A percentile compares a stretch with the other conserved stretches of the same genome.
Evolutionary conservation across 2,888 invertebrate genomes (phyloP).

Genomic region (Tuta absoluta): DNA sequence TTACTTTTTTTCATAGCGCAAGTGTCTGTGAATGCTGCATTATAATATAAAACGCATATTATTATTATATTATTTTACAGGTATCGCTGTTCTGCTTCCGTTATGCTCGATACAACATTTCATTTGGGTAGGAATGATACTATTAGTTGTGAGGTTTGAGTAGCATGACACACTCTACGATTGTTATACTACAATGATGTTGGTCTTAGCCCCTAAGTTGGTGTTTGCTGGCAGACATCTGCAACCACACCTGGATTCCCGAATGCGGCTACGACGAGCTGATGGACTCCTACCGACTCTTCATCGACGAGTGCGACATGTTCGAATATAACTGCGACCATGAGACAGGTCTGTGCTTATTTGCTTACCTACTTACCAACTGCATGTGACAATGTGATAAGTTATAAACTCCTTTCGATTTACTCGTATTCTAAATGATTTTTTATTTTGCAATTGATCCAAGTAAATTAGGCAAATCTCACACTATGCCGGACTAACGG

Average conservation of each 20-base stretch:
- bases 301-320: slow-evolving; percentile 64
- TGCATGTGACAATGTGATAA: no score
- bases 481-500: no score
- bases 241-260: slow-evolving; percentile 66
- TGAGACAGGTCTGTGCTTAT: slow-evolving; percentile 39
- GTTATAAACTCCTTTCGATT: no score
- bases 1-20: no score
- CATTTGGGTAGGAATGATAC: slow-evolving; percentile 43
- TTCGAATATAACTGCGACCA: slow-evolving; percentile 63
- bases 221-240: slow-evolving; percentile 59
- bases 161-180: background rate
- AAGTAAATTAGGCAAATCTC: no score
- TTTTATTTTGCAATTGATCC: no score
- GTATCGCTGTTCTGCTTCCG: slow-evolving; percentile 38
- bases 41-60: no score
- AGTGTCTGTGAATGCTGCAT: no score
- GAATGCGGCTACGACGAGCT: slow-evolving; percentile 50
- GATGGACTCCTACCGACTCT: slow-evolving; percentile 42
- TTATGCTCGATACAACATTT: slow-evolving; percentile 51
- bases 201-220: slow-evolving; percentile 46
- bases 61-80: slow-evolving; percentile 38
- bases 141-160: background rate
- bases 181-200: background rate
- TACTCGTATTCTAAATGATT: no score
- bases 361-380: background rate